phyloP scores from a whole-genome alignment of 2,888 invertebrate genomes.

The Anorthoa munda region DNA sequence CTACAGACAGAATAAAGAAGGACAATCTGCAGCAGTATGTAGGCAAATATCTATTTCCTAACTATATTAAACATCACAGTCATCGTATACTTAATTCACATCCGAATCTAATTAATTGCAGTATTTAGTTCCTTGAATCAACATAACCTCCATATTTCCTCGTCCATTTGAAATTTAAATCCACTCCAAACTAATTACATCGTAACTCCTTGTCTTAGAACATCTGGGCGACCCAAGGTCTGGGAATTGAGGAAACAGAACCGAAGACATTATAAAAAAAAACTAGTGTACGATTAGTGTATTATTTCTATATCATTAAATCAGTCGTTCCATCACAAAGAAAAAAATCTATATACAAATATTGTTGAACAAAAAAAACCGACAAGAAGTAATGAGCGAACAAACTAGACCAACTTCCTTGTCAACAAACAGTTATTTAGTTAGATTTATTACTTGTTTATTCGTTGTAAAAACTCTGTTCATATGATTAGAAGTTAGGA shows the following conservation, averaged over 20 bases:
- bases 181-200: slow-evolving; percentile 73
- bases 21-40: background rate
- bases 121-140: slow-evolving; percentile 66
- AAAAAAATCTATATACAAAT: slow-evolving; percentile 78
- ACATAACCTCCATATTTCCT: slow-evolving; percentile 71
- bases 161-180: slow-evolving; percentile 67
- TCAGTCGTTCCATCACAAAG: slow-evolving; percentile 72
- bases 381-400: slow-evolving; percentile 75
- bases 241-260: slow-evolving; percentile 85
- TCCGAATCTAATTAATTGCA: slow-evolving; percentile 56
- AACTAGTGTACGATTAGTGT: slow-evolving; percentile 76
- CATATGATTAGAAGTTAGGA: slow-evolving; percentile 62
- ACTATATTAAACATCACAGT: background rate
- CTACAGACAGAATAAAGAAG: too few relatives aligned
- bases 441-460: slow-evolving; percentile 72
- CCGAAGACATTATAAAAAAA: slow-evolving; percentile 78
- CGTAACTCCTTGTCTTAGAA: slow-evolving; percentile 75
- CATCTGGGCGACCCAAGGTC: slow-evolving; percentile 88
- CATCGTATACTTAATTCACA: slow-evolving; percentile 15
- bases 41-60: background rate
- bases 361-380: slow-evolving; percentile 70
- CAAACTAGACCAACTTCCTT: slow-evolving; percentile 83
- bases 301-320: slow-evolving; percentile 84
- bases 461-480: slow-evolving; percentile 58
- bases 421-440: slow-evolving; percentile 79